Conservation (phyloP, 2,888 invertebrate genomes). For the Eurytoma californica region DNA sequence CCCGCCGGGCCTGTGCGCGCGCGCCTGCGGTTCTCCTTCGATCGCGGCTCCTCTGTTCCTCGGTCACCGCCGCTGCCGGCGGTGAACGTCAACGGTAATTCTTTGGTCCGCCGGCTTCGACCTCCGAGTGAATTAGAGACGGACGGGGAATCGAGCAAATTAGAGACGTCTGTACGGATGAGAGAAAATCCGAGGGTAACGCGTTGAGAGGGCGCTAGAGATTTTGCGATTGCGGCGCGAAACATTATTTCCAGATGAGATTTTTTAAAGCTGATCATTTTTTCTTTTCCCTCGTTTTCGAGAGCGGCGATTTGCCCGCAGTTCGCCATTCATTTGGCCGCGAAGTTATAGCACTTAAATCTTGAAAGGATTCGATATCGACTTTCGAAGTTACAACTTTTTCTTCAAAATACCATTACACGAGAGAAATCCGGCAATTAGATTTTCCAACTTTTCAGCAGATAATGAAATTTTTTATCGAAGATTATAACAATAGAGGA, state of each 20-base stretch:
- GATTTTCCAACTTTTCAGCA: constrained; percentile 15
- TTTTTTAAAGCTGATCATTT: not conserved
- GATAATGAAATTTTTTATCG: constrained; percentile 12
- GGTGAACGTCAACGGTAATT: constrained; percentile 9
- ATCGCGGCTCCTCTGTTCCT: not conserved
- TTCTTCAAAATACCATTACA: constrained; percentile 7
- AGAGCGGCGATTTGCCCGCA: not conserved
- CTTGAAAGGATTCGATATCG: not conserved
- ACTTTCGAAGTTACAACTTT: constrained; percentile 20
- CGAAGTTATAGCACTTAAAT: not conserved
- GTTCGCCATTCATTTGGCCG: not conserved
- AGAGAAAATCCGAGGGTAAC: too few relatives aligned
- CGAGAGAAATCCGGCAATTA: constrained; percentile 1
- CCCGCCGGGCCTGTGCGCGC: not conserved
- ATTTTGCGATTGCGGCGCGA: not conserved
- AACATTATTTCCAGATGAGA: not conserved
- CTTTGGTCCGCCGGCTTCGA: constrained; percentile 17
- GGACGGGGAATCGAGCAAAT: constrained; percentile 13
- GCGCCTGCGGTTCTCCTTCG: constrained; percentile 29
- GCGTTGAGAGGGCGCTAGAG: too few relatives aligned
- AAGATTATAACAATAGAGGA: constrained; percentile 6
- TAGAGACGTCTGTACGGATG: too few relatives aligned
- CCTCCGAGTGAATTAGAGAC: constrained; percentile 13
- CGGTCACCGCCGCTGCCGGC: not conserved
- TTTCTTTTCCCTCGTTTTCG: not conserved